Conservation (phyloP, 2,888 invertebrate species). For the Liodrosophila aerea region DNA sequence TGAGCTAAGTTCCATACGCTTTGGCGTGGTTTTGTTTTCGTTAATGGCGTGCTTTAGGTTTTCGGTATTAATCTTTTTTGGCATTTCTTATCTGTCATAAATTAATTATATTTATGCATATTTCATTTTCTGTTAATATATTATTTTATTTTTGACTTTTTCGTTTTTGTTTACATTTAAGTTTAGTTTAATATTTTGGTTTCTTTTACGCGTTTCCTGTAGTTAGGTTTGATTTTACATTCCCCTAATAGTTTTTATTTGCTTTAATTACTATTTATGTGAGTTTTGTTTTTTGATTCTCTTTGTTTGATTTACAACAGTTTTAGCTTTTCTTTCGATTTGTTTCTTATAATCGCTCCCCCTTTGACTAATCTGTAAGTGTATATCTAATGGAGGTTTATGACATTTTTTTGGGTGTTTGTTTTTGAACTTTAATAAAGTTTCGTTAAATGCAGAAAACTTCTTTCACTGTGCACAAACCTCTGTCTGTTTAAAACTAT, state of each 20-base stretch:
- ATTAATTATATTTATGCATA: slow-evolving; percentile 62
- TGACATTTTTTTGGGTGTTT: slow-evolving; percentile 14
- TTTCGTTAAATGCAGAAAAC: slow-evolving; percentile 19
- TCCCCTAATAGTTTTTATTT: slow-evolving; percentile 49
- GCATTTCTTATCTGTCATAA: slow-evolving; percentile 56
- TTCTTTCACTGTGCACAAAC: slow-evolving; percentile 36
- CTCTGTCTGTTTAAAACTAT: slow-evolving; percentile 44
- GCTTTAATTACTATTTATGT: slow-evolving; percentile 19
- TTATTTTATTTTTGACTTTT: slow-evolving; percentile 20
- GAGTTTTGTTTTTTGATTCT: slow-evolving; percentile 24
- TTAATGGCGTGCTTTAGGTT: slow-evolving; percentile 65
- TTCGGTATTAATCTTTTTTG: slow-evolving; percentile 48
- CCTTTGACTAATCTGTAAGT: slow-evolving; percentile 17
- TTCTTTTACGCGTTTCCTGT: slow-evolving; percentile 58
- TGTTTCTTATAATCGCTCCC: slow-evolving; percentile 16
- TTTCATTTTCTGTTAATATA: slow-evolving; percentile 41
- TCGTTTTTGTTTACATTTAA: slow-evolving; percentile 22
- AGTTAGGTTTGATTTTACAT: slow-evolving; percentile 76
- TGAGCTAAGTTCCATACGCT: slow-evolving; percentile 68
- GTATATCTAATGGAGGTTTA: slow-evolving; percentile 39
- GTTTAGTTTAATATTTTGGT: slow-evolving; percentile 28
- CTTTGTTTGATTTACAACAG: slow-evolving; percentile 59
- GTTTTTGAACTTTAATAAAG: slow-evolving; percentile 11
- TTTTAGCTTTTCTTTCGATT: slow-evolving; percentile 43
- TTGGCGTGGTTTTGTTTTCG: slow-evolving; percentile 42